These are phyloP conservation scores for Thaumetopoea pityocampa DNA, from an alignment of 1,140 invertebrate genomes.

Conservation along the genomic window DNA sequence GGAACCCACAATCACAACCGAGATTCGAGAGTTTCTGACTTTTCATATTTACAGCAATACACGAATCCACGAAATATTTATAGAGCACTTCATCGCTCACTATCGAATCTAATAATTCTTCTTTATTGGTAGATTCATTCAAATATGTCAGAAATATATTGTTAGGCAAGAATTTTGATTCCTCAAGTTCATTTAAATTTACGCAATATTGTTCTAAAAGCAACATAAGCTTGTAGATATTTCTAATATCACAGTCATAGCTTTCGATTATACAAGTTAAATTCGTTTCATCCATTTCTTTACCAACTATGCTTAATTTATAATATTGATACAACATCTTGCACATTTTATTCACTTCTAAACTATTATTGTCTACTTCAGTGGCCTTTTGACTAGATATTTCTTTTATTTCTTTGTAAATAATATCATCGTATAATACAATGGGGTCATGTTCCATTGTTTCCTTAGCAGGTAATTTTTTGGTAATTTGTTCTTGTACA, in stretches of 20 bases:
- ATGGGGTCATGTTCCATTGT: slow-evolving; percentile 29
- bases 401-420: slow-evolving; percentile 69
- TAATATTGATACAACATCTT: slow-evolving; percentile 64
- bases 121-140: slow-evolving; percentile 34
- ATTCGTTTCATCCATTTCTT: slow-evolving; percentile 54
- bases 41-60: slow-evolving; percentile 66
- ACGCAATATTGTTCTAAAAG: slow-evolving; percentile 61
- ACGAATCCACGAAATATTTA: slow-evolving; percentile 71
- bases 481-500: slow-evolving; percentile 4
- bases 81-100: slow-evolving; percentile 61
- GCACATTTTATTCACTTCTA: slow-evolving; percentile 51
- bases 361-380: slow-evolving; percentile 53
- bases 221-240: slow-evolving; percentile 59
- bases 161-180: slow-evolving; percentile 58
- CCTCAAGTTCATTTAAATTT: slow-evolving; percentile 46
- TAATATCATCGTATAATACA: slow-evolving; percentile 45
- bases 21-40: slow-evolving; percentile 49
- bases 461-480: slow-evolving; percentile 38
- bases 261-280: slow-evolving; percentile 60
- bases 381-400: slow-evolving; percentile 63
- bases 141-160: slow-evolving; percentile 67
- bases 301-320: slow-evolving; percentile 61
- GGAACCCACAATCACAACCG: slow-evolving; percentile 70
- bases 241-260: slow-evolving; percentile 65
- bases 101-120: slow-evolving; percentile 45